Base-by-base conservation (phyloP, 1,140 invertebrate genomes). In the Drosophila trapezifrons region DNA sequence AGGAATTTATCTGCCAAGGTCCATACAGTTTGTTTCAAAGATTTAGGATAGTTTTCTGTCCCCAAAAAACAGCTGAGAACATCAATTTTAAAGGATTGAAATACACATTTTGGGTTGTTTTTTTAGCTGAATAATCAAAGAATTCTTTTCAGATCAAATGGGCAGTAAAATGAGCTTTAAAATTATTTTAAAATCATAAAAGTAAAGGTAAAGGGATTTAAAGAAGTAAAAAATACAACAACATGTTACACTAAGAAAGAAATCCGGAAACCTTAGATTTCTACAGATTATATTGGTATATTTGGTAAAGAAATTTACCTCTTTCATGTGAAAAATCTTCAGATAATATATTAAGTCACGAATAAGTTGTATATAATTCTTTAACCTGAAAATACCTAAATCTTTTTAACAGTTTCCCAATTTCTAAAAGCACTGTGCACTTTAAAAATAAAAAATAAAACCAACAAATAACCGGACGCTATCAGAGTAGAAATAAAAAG, bases 401-500 rank as follows among this genome's bases (percentile, higher is more conserved):
- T 13, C 2, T 20, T 0, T 7, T 8, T 15, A 20, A 29, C 5
- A n/a, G n/a, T 27, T 9, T 12, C 15, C 5, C n/a, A 51, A 9
- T 32, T 17, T 37, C 22, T 15, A 47, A 55, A 18, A 22, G n/a
- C 45, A 66, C 13, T 67, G 8, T 32, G 6, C 22, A 40, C 38
- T 35, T 55, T 12, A 43, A 25, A 35, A 69, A 67, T 29, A 46
- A 29, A 67, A 35, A 22, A 27, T 18, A 56, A 55, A 45, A 13
- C 17, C 8, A 17, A 70, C 46, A 71, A 71, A 57, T 47, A 76
- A 86, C 59, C 65, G 77, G 78, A 74, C 67, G 62, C 54, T 27
- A 72, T 71, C 59, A 65, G 42, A 22, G 18, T n/a, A 40, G 42
- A 37, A 52, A 35, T 38, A 71, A 65, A 60, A 64, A 58, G 38